Conservation (phyloP, 2,888 invertebrate species). For the Habrosyne pyritoides region DNA sequence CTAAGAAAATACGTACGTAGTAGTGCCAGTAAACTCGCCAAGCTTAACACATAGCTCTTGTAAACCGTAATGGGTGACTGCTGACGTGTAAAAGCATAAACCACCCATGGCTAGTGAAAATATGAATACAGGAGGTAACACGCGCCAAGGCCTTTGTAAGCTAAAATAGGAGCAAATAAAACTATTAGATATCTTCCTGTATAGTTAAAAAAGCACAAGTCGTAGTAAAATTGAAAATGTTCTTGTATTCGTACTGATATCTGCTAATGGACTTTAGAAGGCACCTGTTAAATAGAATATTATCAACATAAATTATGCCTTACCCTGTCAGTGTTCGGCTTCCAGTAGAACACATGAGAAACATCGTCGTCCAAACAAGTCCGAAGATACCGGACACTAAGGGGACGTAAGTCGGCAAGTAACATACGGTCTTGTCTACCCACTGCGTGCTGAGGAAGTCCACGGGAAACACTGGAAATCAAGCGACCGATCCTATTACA, state of each 20-base stretch:
- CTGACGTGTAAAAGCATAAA: slow-evolving; percentile 64
- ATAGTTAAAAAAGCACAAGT: not conserved
- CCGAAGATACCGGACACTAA: slow-evolving; percentile 77
- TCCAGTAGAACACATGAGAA: slow-evolving; percentile 80
- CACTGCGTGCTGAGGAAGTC: slow-evolving; percentile 73
- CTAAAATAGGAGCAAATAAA: slow-evolving; percentile 30
- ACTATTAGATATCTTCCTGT: not conserved
- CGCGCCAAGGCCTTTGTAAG: slow-evolving; percentile 70
- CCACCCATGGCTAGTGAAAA: slow-evolving; percentile 68
- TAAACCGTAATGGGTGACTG: slow-evolving; percentile 63
- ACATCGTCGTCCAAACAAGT: slow-evolving; percentile 77
- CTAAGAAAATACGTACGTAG: slow-evolving; percentile 48
- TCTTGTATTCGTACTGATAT: not conserved
- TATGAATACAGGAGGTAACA: slow-evolving; percentile 63
- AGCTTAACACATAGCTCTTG: slow-evolving; percentile 67
- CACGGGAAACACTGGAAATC: slow-evolving; percentile 53
- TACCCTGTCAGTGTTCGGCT: slow-evolving; percentile 73
- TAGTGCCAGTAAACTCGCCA: slow-evolving; percentile 63
- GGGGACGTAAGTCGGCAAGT: slow-evolving; percentile 72
- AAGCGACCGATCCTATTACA: no score
- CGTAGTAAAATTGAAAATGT: not conserved
- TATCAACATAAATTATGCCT: slow-evolving; percentile 9
- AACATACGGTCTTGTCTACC: slow-evolving; percentile 70
- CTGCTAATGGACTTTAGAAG: not conserved
- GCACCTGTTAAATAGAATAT: not conserved